Base-by-base conservation (phyloP, 2,797 vertebrate species). In the Characodon lateralis region DNA sequence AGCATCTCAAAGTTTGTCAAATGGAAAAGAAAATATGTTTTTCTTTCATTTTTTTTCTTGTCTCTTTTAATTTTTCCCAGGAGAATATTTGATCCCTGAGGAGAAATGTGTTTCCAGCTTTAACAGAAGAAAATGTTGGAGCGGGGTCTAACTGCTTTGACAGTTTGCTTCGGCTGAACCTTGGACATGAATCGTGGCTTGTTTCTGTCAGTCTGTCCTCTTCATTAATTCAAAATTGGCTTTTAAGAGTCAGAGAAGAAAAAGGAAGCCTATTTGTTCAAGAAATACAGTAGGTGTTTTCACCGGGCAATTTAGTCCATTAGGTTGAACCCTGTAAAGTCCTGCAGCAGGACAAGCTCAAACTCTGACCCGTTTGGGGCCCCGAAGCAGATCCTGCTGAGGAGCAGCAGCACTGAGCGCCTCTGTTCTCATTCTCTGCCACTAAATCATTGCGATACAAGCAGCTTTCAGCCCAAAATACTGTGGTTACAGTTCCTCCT, bases 401-500 rank as follows among this genome's bases (percentile, higher is more conserved):
- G 80, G 61, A 76, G 59, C 78, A 76, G 59, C 78, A 78, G 91
- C 91, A 92, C 84, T 88, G 86, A 87, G 78, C 0, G 35, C 74
- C 87, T 92, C 87, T 92, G 90, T 94, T 90, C 88, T 72, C 78
- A 78, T 85, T 85, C 83, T 71, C 80, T 88, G 82, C 82, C 87
- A 81, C 84, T 70, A 71, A 81, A 76, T 82, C 78, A 88, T 88
- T 87, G 84, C 93, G 91, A 92, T 90, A 91, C 78, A 79, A 89
- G 84, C 90, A 81, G 78, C 84, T 86, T 85, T 90, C 89, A 87
- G 88, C 89, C 88, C 89, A 83, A 87, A 87, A 83, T 76, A 86
- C 87, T 86, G 90, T 13, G 89, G 91, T 92, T 74, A 56, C 74
- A 14, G 89, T 92, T 89, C 90, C 87, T 91, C 89, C 91, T 82